phyloP scores from a whole-genome alignment of 1,140 invertebrate species.

The Portunus trituberculatus region DNA sequence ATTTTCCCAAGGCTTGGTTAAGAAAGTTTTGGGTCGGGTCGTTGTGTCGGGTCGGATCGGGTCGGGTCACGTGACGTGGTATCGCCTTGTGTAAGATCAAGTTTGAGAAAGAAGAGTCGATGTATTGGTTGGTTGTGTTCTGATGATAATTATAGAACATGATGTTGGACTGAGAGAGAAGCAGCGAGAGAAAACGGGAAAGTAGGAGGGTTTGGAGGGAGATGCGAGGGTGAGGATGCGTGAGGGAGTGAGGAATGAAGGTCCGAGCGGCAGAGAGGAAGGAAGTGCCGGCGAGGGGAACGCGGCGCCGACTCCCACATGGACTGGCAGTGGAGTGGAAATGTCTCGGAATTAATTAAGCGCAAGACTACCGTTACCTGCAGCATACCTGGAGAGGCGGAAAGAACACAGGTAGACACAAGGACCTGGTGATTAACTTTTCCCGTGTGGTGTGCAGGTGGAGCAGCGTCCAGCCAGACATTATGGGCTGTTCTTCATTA shows the following conservation, averaged over 20 bases:
- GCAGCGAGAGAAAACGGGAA: background rate
- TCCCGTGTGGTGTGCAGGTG: no score
- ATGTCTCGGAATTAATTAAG: background rate
- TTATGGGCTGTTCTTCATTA: no score
- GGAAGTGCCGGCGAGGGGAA: background rate
- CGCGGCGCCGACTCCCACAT: background rate
- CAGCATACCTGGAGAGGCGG: no score
- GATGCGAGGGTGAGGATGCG: background rate
- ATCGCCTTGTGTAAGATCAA: constrained; percentile 10
- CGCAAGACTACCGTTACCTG: background rate
- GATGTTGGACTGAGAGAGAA: background rate
- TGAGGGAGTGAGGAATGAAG: background rate
- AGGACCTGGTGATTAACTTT: no score
- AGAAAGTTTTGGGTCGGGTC: background rate
- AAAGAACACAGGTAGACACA: background rate
- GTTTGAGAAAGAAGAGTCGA: background rate
- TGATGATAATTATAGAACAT: background rate
- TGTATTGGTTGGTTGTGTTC: background rate
- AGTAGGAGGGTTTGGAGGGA: background rate
- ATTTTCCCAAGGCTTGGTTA: background rate
- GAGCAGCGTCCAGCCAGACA: no score
- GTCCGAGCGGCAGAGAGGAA: background rate
- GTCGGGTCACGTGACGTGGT: background rate
- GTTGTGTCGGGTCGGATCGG: background rate
- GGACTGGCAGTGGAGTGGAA: background rate